Percentiles rank a stretch among this genome's conserved stretches.
Evolutionary conservation across 2,888 invertebrate genomes (phyloP).

Genomic region (Ectemnius cavifrons): DNA sequence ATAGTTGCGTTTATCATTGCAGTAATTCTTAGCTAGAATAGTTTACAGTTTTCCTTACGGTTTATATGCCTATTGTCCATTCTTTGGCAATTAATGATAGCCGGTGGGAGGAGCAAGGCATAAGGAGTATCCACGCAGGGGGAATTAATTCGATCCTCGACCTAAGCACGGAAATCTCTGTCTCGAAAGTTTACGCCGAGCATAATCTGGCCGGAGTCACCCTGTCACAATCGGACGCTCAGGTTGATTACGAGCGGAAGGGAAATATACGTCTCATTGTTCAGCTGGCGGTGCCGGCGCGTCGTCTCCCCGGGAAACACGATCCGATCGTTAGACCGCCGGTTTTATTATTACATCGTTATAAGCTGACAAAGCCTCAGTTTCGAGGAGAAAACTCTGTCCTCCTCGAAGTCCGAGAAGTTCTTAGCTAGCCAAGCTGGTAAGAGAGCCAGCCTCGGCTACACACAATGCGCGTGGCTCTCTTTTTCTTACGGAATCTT

Average conservation of each 20-base stretch:
- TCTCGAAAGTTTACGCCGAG: slow-evolving; percentile 56
- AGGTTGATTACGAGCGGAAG: slow-evolving; percentile 60
- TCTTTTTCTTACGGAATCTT: no score
- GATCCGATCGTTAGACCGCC: slow-evolving; percentile 61
- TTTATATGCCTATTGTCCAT: no score
- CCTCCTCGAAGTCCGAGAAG: slow-evolving; percentile 47
- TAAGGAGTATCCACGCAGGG: slow-evolving; percentile 10
- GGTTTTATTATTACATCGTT: slow-evolving; percentile 63
- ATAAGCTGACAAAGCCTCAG: slow-evolving; percentile 60
- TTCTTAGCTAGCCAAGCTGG: slow-evolving; percentile 57
- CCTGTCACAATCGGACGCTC: slow-evolving; percentile 49
- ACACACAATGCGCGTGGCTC: neutral
- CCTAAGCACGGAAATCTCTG: slow-evolving; percentile 49
- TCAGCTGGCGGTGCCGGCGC: slow-evolving; percentile 46
- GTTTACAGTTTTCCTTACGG: no score
- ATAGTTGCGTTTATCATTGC: no score
- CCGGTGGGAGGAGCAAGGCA: neutral
- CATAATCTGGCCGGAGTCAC: slow-evolving; percentile 42
- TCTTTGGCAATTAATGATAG: no score
- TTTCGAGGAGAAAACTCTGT: slow-evolving; percentile 43
- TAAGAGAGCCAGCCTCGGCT: slow-evolving; percentile 11
- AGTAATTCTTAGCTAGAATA: no score
- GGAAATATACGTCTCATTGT: slow-evolving; percentile 61
- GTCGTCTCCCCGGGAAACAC: slow-evolving; percentile 53
- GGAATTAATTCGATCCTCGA: slow-evolving; percentile 36